phyloP scores from a whole-genome alignment of 1,140 invertebrate species.

The Pseudachorutes palmiensis region DNA sequence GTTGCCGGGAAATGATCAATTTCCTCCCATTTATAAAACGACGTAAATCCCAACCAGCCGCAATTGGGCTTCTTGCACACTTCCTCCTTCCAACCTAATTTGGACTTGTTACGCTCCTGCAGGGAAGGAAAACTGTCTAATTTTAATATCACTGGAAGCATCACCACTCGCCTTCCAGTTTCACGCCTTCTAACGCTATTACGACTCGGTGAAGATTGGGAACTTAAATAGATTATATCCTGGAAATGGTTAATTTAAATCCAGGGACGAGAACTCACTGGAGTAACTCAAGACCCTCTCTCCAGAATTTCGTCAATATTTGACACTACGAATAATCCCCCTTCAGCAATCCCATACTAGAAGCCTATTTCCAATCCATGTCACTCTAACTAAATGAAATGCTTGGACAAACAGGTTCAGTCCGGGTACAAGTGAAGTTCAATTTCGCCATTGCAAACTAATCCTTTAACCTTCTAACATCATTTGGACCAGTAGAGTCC shows the following conservation, averaged over 20 bases:
- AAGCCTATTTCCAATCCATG: neutral
- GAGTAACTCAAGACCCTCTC: neutral
- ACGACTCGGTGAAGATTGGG: neutral
- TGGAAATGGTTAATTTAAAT: slow-evolving; percentile 13
- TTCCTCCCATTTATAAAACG: slow-evolving; percentile 5
- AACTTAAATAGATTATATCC: slow-evolving; percentile 11
- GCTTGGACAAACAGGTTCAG: neutral
- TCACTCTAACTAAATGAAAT: neutral
- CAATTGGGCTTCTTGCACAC: neutral
- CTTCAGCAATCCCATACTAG: neutral
- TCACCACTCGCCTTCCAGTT: neutral
- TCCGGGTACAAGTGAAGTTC: neutral
- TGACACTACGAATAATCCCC: no score
- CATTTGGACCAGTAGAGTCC: no score
- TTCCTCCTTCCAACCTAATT: neutral
- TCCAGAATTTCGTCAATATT: no score
- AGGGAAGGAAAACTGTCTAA: neutral
- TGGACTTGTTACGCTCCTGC: neutral
- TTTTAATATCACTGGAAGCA: neutral
- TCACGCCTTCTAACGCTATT: neutral
- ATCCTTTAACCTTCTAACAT: no score
- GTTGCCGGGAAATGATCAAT: slow-evolving; percentile 9
- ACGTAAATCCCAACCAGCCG: neutral
- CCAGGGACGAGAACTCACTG: no score
- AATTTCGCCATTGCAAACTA: neutral